A percentile compares a stretch with the other conserved stretches of the same genome.
Evolutionary conservation across 1,140 invertebrate genomes (phyloP).

Genomic region (Drosophila saltans): DNA sequence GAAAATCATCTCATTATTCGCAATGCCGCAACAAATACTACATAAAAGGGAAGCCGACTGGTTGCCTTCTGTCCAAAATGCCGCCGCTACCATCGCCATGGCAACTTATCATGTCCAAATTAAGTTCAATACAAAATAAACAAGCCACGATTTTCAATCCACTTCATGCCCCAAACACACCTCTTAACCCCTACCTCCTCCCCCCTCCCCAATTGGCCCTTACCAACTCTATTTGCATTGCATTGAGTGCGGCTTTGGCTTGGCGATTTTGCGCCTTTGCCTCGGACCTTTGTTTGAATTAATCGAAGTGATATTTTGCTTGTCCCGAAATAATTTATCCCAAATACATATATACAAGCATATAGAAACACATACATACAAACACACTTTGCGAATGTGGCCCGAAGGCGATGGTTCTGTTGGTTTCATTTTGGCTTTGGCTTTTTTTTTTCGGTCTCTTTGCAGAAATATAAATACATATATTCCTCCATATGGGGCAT

Average conservation of each 20-base stretch:
- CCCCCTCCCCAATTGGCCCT: neutral
- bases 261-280: conserved; percentile 27
- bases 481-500: conserved; percentile 70
- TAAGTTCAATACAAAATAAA: conserved; percentile 78
- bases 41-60: conserved; percentile 47
- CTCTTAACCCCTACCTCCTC: too few species aligned
- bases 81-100: conserved; percentile 34
- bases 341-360: neutral
- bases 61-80: conserved; percentile 3
- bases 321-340: conserved; percentile 81
- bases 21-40: conserved; percentile 23
- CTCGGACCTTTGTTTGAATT: conserved; percentile 72
- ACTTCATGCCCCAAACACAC: neutral
- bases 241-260: conserved; percentile 19
- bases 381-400: neutral
- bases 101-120: conserved; percentile 80
- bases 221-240: conserved; percentile 17
- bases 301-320: conserved; percentile 82
- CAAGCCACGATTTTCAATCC: conserved; percentile 48
- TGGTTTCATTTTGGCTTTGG: conserved; percentile 21
- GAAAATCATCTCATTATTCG: conserved; percentile 21
- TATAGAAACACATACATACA: neutral
- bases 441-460: neutral
- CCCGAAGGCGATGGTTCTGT: conserved; percentile 8
- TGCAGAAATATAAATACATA: conserved; percentile 67